Evolutionary conservation across 2,888 invertebrate species (phyloP), one percentile per base, ranked within the genome.

Genomic region (Drosophila ustulata): DNA sequence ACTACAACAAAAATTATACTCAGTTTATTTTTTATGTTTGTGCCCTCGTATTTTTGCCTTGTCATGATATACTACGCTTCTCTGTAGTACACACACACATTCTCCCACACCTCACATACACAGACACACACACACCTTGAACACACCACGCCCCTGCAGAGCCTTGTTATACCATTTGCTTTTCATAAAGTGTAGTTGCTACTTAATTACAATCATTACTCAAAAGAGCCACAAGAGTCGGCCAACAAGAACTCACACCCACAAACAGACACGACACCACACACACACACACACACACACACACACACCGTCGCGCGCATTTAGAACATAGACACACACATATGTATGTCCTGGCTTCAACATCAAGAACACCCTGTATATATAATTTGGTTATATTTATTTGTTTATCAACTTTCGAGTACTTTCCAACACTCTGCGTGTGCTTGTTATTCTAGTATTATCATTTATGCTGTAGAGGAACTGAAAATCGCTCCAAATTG

Each of bases 141-240:
- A 64, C 66, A 58, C 53, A 34, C 49, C 69, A 76, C 72, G 59
- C 72, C 76, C 63, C 57, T 34, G 65, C 73, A 70, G 68, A 65
- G 74, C 70, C 67, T 80, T 80, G 78, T 71, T 61, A 66, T 80
- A 67, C 50, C 68, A 69, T 80, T 81, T 81, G 80, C 85, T 81
- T 82, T 80, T 86, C 82, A 86, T 86, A 80, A 80, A 83, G 80
- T 82, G 80, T 83, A 83, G 86, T 78, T 80, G 82, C 79, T 81
- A 85, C 88, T 85, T 88, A 85, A 85, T 85, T 85, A 85, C 81
- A 88, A 82, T 75, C 85, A 88, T 85, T 85, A 85, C 86, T 85
- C 85, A 88, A 81, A 84, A 72, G 71, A 71, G 69, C 74, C 75
- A 64, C 76, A 70, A 76, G 76, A 72, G 75, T 68, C 62, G 75